A percentile compares a stretch with the other conserved stretches of the same genome.
These are phyloP conservation scores for Ianthella basta DNA, from an alignment of 37 sponge, comb jelly and placozoan species.

Conservation along the genomic window DNA sequence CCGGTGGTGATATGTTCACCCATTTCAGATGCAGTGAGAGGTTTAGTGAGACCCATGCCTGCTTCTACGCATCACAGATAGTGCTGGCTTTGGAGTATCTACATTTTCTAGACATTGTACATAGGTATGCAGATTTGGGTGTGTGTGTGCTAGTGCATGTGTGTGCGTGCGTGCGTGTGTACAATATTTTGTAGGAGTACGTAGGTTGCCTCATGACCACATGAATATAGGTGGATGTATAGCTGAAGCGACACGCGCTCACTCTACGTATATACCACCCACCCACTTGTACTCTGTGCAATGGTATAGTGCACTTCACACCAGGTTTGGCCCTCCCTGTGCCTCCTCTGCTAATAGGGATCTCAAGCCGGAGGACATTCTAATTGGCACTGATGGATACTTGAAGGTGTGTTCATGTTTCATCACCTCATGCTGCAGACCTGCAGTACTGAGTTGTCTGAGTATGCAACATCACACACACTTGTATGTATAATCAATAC, in stretches of 20 bases:
- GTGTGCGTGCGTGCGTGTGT: neutral
- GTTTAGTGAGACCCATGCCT: slow-evolving; percentile 90
- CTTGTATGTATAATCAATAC: too few species aligned
- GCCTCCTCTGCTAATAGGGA: slow-evolving; percentile 71
- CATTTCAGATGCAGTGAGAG: slow-evolving; percentile 90
- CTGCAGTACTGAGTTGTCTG: too few species aligned
- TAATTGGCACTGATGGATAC: slow-evolving; percentile 92
- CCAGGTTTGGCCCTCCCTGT: too few species aligned
- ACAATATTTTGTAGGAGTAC: too few species aligned
- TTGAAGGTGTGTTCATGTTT: slow-evolving; percentile 77
- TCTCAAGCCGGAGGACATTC: slow-evolving; percentile 96
- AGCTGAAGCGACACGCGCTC: too few species aligned
- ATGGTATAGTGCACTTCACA: too few species aligned
- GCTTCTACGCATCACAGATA: slow-evolving; percentile 98
- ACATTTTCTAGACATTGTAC: slow-evolving; percentile 94
- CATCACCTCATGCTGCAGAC: too few species aligned
- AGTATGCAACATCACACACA: too few species aligned
- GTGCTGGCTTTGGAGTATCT: slow-evolving; percentile 98
- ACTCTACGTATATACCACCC: too few species aligned
- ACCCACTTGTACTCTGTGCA: too few species aligned
- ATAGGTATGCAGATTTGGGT: slow-evolving; percentile 70
- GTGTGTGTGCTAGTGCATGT: neutral
- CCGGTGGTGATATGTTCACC: slow-evolving; percentile 97
- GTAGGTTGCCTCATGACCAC: too few species aligned
- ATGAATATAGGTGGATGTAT: too few species aligned